phyloP scores from a whole-genome alignment of 2,888 invertebrate genomes.

The Cryptus viduatorius region DNA sequence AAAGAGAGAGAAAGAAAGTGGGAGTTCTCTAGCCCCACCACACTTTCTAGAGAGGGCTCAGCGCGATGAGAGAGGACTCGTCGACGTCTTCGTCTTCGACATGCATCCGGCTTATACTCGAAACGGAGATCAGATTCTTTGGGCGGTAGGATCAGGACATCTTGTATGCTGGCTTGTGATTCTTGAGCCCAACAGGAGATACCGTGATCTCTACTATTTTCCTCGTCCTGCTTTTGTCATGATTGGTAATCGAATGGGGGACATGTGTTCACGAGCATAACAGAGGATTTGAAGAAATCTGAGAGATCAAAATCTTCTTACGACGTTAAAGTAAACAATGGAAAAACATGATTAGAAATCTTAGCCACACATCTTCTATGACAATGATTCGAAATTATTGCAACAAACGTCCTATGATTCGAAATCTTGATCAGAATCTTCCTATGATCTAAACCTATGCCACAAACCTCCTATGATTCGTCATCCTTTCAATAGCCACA shows the following conservation, averaged over 20 bases:
- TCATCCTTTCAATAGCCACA: too few relatives aligned
- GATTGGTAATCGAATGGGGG: constrained; percentile 34
- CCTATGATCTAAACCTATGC: too few relatives aligned
- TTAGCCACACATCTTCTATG: too few relatives aligned
- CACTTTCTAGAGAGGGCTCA: constrained; percentile 12
- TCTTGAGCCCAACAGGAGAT: constrained; percentile 19
- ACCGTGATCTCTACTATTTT: neutral
- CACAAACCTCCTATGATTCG: too few relatives aligned
- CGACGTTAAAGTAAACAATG: neutral
- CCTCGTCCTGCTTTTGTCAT: neutral
- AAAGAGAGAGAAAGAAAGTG: constrained; percentile 6
- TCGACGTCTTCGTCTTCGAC: constrained; percentile 40
- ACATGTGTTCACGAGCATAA: constrained; percentile 5
- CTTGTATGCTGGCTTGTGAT: constrained; percentile 36
- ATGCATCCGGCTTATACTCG: constrained; percentile 53
- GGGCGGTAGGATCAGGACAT: constrained; percentile 48
- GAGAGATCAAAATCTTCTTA: neutral
- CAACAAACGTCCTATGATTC: neutral
- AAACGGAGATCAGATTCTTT: constrained; percentile 51
- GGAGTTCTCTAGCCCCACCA: neutral
- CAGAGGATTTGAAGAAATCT: neutral
- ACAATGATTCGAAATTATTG: neutral
- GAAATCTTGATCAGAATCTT: too few relatives aligned
- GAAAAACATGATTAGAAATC: neutral
- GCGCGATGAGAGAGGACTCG: constrained; percentile 26